These are phyloP conservation scores for Xestia c-nigrum DNA, from an alignment of 2,888 invertebrate species.

Conservation along the genomic window DNA sequence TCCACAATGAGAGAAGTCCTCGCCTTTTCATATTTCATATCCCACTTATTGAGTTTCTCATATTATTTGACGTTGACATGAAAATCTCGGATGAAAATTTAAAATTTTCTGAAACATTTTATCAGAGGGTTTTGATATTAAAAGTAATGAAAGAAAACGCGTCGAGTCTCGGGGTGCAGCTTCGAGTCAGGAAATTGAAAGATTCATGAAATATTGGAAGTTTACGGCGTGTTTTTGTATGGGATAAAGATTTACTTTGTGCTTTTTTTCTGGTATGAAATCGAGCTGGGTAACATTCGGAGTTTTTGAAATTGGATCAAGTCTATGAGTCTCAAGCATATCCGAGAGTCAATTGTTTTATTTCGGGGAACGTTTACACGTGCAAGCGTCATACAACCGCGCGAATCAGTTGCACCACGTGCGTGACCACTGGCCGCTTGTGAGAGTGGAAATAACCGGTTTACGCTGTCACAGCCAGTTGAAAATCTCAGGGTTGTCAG, in stretches of 20 bases:
- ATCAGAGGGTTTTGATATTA: slow-evolving; percentile 28
- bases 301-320: neutral
- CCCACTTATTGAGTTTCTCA: slow-evolving; percentile 35
- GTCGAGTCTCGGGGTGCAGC: slow-evolving; percentile 5
- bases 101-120: slow-evolving; percentile 28
- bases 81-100: slow-evolving; percentile 31
- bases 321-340: neutral
- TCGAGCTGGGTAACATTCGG: neutral
- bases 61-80: slow-evolving; percentile 47
- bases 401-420: too few relatives aligned
- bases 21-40: slow-evolving; percentile 22
- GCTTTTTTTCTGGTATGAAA: neutral
- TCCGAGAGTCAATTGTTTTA: neutral
- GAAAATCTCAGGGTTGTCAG: too few relatives aligned
- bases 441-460: too few relatives aligned
- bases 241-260: neutral
- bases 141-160: slow-evolving; percentile 8
- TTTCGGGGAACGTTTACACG: neutral
- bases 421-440: too few relatives aligned
- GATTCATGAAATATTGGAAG: slow-evolving; percentile 19
- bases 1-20: slow-evolving; percentile 23
- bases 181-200: slow-evolving; percentile 39
- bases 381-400: too few relatives aligned
- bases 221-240: neutral
- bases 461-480: too few relatives aligned